These are phyloP conservation scores for Trilocha varians DNA, from an alignment of 2,888 invertebrate genomes.

Conservation along the genomic window DNA sequence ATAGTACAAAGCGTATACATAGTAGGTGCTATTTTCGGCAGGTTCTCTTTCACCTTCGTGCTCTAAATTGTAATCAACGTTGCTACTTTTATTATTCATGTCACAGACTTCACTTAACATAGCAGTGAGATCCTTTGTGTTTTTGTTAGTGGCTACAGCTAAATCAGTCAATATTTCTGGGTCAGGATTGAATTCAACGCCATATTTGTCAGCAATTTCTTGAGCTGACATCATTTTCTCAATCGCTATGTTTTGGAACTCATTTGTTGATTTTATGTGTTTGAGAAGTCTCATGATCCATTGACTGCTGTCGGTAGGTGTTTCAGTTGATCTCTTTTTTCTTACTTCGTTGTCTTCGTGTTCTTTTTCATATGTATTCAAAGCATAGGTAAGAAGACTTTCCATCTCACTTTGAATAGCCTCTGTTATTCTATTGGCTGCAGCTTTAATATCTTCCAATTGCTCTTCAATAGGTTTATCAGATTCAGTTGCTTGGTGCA, in stretches of 20 bases:
- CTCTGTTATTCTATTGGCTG: slow-evolving; percentile 42
- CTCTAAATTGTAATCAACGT: slow-evolving; percentile 22
- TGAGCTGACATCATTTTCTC: slow-evolving; percentile 67
- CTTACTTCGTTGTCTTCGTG: slow-evolving; percentile 29
- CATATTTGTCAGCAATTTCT: slow-evolving; percentile 62
- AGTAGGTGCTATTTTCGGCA: slow-evolving; percentile 24
- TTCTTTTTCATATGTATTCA: slow-evolving; percentile 24
- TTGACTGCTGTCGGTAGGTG: slow-evolving; percentile 52
- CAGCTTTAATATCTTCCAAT: slow-evolving; percentile 48
- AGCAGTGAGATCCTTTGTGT: slow-evolving; percentile 46
- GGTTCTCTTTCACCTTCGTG: slow-evolving; percentile 13
- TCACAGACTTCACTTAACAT: slow-evolving; percentile 42
- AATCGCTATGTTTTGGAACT: slow-evolving; percentile 62
- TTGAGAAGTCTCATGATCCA: slow-evolving; percentile 49
- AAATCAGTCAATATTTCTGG: slow-evolving; percentile 52
- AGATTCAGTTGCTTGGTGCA: slow-evolving; percentile 41
- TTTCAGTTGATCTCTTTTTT: slow-evolving; percentile 44
- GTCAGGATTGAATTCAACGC: slow-evolving; percentile 54
- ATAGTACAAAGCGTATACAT: slow-evolving; percentile 20
- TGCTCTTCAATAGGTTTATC: slow-evolving; percentile 54
- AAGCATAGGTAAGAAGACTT: slow-evolving; percentile 39
- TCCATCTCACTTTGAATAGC: slow-evolving; percentile 51
- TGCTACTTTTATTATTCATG: slow-evolving; percentile 27
- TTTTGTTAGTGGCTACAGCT: slow-evolving; percentile 48
- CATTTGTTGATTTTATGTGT: slow-evolving; percentile 59